phyloP scores from a whole-genome alignment of 2,888 invertebrate species.

The Gnatocerus cornutus region DNA sequence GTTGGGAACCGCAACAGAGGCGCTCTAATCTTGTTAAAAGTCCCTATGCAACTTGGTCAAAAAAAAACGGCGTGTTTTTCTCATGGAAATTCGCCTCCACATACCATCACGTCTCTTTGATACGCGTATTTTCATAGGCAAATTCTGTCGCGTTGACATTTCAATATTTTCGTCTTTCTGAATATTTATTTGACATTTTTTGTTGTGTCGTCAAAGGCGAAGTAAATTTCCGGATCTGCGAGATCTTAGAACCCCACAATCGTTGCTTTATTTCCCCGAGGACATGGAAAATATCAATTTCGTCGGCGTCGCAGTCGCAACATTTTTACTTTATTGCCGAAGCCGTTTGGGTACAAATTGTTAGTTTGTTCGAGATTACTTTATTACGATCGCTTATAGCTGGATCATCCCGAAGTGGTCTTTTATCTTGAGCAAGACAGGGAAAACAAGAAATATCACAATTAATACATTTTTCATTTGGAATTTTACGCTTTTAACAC shows the following conservation, averaged over 20 bases:
- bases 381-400: slow-evolving; percentile 52
- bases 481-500: too few species aligned
- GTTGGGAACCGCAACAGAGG: neutral
- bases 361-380: slow-evolving; percentile 52
- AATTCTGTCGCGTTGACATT: slow-evolving; percentile 30
- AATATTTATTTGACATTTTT: slow-evolving; percentile 34
- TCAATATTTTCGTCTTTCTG: slow-evolving; percentile 30
- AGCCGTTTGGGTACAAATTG: slow-evolving; percentile 52
- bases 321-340: slow-evolving; percentile 51
- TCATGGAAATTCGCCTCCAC: slow-evolving; percentile 10
- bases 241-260: slow-evolving; percentile 48
- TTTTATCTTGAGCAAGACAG: neutral
- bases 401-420: neutral
- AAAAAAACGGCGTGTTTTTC: too few species aligned
- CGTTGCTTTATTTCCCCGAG: slow-evolving; percentile 57
- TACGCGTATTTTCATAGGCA: slow-evolving; percentile 6
- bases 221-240: slow-evolving; percentile 47
- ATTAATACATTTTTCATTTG: too few species aligned
- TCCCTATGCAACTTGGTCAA: too few species aligned
- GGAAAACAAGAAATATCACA: neutral
- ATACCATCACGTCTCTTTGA: slow-evolving; percentile 17
- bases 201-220: slow-evolving; percentile 41
- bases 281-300: slow-evolving; percentile 56
- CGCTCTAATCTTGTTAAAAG: neutral
- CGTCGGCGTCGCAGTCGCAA: slow-evolving; percentile 44